Conservation (phyloP, 2,113 vertebrate genomes). For the Ochotona princeps region DNA sequence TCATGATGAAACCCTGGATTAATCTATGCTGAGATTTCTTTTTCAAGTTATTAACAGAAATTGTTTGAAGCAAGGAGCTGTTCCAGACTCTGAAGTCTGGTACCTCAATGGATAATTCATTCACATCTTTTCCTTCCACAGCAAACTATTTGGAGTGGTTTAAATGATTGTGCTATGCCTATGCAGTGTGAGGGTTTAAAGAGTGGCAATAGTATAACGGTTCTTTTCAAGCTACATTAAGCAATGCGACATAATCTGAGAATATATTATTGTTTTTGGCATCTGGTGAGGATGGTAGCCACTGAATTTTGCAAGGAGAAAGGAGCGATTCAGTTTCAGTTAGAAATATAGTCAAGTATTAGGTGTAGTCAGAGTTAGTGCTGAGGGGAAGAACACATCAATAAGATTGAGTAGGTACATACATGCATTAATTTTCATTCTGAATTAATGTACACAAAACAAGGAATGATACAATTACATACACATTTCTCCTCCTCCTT, state of each 20-base stretch:
- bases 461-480: not conserved
- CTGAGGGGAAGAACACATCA: not conserved
- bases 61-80: slow-evolving; percentile 1
- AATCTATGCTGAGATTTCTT: slow-evolving; percentile 28
- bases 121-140: slow-evolving; percentile 1
- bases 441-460: not conserved
- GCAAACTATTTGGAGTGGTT: not conserved
- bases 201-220: not conserved
- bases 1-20: not conserved
- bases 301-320: not conserved
- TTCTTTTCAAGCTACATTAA: not conserved
- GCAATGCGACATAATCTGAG: not conserved
- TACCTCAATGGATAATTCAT: slow-evolving; percentile 44
- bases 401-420: not conserved
- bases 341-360: not conserved
- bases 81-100: not conserved
- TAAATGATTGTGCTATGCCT: slow-evolving; percentile 19
- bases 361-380: not conserved
- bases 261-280: not conserved
- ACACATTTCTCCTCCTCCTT: not conserved
- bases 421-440: not conserved
- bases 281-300: not conserved
- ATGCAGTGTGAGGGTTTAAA: not conserved
- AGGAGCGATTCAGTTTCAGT: not conserved
- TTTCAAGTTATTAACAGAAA: slow-evolving; percentile 44